Conservation (phyloP, 2,888 invertebrate species). For the Hydroisotoma schaefferi region DNA sequence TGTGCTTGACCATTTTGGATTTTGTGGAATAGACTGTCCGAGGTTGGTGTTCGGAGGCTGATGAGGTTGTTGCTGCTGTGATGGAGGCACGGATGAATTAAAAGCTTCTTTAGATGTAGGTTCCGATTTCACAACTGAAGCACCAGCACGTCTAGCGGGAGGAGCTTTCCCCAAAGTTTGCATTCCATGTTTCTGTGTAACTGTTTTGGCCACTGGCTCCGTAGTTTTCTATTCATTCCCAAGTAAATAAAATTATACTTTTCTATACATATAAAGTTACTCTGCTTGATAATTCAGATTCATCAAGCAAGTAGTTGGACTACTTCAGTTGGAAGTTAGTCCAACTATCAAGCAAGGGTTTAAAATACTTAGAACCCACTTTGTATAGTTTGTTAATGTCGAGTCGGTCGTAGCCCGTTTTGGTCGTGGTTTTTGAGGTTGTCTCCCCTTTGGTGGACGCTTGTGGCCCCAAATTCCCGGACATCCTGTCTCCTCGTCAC, state of each 20-base stretch:
- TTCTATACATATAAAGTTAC: background rate
- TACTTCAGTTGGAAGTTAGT: background rate
- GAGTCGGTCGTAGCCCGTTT: conserved; percentile 45
- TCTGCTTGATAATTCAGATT: background rate
- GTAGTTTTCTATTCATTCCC: conserved; percentile 45
- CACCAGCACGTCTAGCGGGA: conserved; percentile 84
- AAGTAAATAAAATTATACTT: conserved; percentile 6
- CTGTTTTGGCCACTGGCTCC: conserved; percentile 46
- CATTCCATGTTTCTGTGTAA: conserved; percentile 86
- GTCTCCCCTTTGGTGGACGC: conserved; percentile 48
- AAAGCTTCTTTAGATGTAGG: conserved; percentile 29
- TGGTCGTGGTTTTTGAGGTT: conserved; percentile 37
- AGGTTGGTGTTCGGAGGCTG: conserved; percentile 18
- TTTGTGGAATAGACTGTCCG: conserved; percentile 32
- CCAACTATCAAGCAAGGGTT: background rate
- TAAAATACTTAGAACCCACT: conserved; percentile 23
- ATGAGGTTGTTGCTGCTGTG: conserved; percentile 13
- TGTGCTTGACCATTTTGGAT: conserved; percentile 44
- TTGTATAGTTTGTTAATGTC: conserved; percentile 48
- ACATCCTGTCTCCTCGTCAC: conserved; percentile 49
- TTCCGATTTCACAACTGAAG: conserved; percentile 41
- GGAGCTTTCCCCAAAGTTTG: conserved; percentile 99
- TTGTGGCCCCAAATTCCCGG: conserved; percentile 46
- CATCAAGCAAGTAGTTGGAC: background rate
- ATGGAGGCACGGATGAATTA: conserved; percentile 34